These are phyloP conservation scores for Anas platyrhynchos DNA, from an alignment of 2,113 vertebrate genomes.

Conservation along the genomic window DNA sequence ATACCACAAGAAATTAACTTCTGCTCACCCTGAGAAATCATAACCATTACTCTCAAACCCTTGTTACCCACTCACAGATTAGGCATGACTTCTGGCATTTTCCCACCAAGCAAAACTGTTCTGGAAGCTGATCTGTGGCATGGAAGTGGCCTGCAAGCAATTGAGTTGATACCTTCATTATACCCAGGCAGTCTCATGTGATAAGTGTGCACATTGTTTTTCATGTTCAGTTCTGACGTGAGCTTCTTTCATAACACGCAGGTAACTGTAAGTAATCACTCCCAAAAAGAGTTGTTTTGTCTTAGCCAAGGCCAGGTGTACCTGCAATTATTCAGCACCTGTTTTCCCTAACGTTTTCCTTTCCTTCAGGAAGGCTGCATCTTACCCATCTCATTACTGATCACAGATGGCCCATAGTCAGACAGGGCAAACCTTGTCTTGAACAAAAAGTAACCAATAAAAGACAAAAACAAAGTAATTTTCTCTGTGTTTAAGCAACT, in stretches of 20 bases:
- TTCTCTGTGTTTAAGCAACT: background rate
- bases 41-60: background rate
- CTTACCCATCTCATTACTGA: background rate
- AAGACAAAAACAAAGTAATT: background rate
- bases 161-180: background rate
- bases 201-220: rapidly evolving
- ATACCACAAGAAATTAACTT: background rate
- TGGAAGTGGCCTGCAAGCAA: background rate
- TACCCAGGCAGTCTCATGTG: background rate
- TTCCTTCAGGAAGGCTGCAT: background rate
- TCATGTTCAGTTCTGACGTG: rapidly evolving
- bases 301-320: background rate
- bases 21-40: background rate
- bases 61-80: background rate
- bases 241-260: background rate
- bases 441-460: background rate
- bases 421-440: background rate
- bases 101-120: background rate
- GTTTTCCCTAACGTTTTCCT: background rate
- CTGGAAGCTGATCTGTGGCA: background rate
- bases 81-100: background rate
- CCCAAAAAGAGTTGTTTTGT: background rate
- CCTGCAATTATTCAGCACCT: background rate
- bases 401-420: background rate
- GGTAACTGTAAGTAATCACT: background rate